A percentile compares a stretch with the other conserved stretches of the same genome.
These are phyloP conservation scores for Magallana gigas DNA, from an alignment of 1,140 invertebrate genomes.

Conservation along the genomic window DNA sequence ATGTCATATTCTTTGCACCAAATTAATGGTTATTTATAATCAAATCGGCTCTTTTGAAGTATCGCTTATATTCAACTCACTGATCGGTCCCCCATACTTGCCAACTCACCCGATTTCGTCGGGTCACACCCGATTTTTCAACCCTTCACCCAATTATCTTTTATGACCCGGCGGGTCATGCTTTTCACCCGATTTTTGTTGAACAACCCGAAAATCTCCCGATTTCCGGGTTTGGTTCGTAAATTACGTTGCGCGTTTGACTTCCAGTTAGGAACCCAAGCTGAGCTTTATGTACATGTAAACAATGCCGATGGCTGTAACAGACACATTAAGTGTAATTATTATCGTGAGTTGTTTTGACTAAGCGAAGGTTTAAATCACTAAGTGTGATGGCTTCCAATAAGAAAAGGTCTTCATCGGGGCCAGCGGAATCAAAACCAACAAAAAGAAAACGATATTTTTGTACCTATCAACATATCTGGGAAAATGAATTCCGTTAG, in stretches of 20 bases:
- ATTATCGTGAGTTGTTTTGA: constrained; percentile 6
- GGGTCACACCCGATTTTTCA: not conserved
- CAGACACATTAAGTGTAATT: not conserved
- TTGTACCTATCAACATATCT: not conserved
- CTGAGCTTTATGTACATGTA: not conserved
- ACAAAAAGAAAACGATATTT: constrained; percentile 1
- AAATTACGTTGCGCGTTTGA: not conserved
- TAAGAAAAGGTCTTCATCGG: not conserved
- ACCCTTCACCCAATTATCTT: not conserved
- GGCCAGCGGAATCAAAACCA: not conserved
- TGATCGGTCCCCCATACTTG: not conserved
- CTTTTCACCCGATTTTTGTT: not conserved
- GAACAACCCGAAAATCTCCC: too few species aligned
- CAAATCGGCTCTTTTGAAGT: too few species aligned
- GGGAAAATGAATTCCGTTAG: not conserved
- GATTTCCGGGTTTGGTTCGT: not conserved
- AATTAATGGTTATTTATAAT: too few species aligned
- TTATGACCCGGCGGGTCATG: not conserved
- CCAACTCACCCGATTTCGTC: not conserved
- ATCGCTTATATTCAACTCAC: too few species aligned
- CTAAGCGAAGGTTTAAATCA: not conserved
- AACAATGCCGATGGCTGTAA: not conserved
- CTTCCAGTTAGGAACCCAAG: not conserved
- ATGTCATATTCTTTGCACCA: too few species aligned
- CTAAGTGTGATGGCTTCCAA: not conserved